Conservation (phyloP, 2,888 invertebrate genomes). For the Deilephila porcellus region DNA sequence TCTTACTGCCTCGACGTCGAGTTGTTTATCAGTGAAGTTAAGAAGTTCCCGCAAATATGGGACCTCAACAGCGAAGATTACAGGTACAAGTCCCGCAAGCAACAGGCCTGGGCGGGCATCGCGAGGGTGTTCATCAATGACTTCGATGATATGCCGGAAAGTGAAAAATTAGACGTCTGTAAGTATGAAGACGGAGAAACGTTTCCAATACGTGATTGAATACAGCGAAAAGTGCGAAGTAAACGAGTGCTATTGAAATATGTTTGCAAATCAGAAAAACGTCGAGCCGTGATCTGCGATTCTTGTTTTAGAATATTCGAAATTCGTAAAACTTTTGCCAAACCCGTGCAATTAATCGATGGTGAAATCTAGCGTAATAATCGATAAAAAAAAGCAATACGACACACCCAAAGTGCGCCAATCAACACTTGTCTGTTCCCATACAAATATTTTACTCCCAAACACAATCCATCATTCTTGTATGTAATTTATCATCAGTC, state of each 20-base stretch:
- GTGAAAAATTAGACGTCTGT: slow-evolving; percentile 66
- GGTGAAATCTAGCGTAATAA: neutral
- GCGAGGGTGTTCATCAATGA: slow-evolving; percentile 63
- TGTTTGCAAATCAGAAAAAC: neutral
- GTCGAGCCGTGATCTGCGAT: neutral
- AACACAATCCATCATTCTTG: slow-evolving; percentile 20
- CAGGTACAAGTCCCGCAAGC: slow-evolving; percentile 55
- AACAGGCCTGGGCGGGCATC: slow-evolving; percentile 64
- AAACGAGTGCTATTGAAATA: neutral
- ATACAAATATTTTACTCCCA: slow-evolving; percentile 3
- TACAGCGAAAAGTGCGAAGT: neutral
- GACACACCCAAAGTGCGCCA: neutral
- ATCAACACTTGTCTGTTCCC: slow-evolving; percentile 1
- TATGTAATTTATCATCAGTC: slow-evolving; percentile 17
- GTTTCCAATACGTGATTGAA: neutral
- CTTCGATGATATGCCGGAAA: slow-evolving; percentile 58
- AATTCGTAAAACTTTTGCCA: neutral
- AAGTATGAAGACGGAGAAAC: slow-evolving; percentile 51
- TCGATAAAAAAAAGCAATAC: neutral
- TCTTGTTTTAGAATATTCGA: neutral
- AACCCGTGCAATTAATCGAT: slow-evolving; percentile 3
- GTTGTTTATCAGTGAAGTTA: slow-evolving; percentile 68
- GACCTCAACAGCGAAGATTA: slow-evolving; percentile 59
- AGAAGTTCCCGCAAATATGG: slow-evolving; percentile 69
- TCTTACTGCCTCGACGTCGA: slow-evolving; percentile 63